Base-by-base conservation (phyloP, 2,888 invertebrate genomes). In the Bedellia somnulentella region DNA sequence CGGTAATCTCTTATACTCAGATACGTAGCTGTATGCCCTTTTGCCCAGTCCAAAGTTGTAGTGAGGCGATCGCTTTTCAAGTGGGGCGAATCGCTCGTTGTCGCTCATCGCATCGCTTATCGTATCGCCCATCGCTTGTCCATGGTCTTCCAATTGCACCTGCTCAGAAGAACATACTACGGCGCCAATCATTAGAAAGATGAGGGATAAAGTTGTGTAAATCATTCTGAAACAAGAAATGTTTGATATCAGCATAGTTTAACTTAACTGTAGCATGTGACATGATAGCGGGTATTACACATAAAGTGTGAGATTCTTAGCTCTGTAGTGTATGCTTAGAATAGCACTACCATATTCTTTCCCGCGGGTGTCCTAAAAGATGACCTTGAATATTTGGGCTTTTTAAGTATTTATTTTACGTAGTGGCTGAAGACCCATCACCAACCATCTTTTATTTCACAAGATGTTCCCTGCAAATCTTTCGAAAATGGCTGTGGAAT, bases 1-100 rank as follows among this genome's bases (percentile, higher is more conserved):
- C 0, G 76, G 76, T 4, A 82, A 60, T 37, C 83, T 58, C 40
- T 83, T 83, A 41, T 80, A 82, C 38, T 83, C 81, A 0, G 82
- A 80, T 0, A 82, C 80, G 45, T 83, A 83, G 45, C 79, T 80
- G 46, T 82, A 82, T 1, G 75, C 76, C 3, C 78, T 45, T 42
- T 80, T 79, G 26, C 79, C 80, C 1, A 79, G 48, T 0, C 79
- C 79, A 37, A 79, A 79, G 50, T 78, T 63, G 41, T 79, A 79
- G 25, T 79, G 79, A 0, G 81, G 71, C 1, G 76, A 71, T 17
- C 76, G 48, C 39, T 75, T 76, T 40, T 56, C 68, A 24, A 73
- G 37, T 2, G 53, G 46, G 0, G 47, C 41, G 3, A 42, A n/a
- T 3, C 14, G 21, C 13, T 24, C 30, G 12, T 10, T 6, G 10